Conservation (phyloP, 1,140 invertebrate genomes). For the Pomacea maculata region DNA sequence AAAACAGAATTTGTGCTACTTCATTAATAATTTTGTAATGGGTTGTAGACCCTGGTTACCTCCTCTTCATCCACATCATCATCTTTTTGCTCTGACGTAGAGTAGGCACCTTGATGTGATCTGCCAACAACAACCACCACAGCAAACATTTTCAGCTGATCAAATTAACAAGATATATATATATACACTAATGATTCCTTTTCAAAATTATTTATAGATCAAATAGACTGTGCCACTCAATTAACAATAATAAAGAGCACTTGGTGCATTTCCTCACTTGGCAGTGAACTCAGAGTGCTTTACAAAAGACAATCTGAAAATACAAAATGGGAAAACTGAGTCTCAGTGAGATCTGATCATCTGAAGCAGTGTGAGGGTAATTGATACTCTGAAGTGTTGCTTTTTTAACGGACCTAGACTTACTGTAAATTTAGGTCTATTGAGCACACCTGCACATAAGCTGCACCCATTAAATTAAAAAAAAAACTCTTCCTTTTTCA, state of each 20-base stretch:
- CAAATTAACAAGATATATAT: slow-evolving; percentile 67
- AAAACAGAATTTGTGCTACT: too few species aligned
- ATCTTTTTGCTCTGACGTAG: slow-evolving; percentile 27
- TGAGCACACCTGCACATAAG: slow-evolving; percentile 52
- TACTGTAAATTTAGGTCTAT: slow-evolving; percentile 68
- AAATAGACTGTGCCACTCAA: too few species aligned
- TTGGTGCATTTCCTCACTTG: too few species aligned
- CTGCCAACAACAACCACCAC: not conserved
- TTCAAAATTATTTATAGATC: too few species aligned
- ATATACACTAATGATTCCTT: slow-evolving; percentile 60
- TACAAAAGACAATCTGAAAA: too few species aligned
- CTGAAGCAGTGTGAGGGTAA: too few species aligned
- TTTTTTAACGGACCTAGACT: not conserved
- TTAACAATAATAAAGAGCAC: too few species aligned
- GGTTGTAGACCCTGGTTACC: not conserved
- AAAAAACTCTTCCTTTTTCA: not conserved
- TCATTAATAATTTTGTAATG: too few species aligned
- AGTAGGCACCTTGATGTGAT: slow-evolving; percentile 27
- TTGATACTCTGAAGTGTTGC: too few species aligned
- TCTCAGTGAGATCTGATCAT: too few species aligned
- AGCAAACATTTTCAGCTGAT: slow-evolving; percentile 34
- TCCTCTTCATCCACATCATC: slow-evolving; percentile 48
- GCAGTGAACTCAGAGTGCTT: too few species aligned
- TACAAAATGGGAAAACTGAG: too few species aligned
- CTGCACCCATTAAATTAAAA: not conserved